These are phyloP conservation scores for Acrossocheilus fasciatus DNA, from an alignment of 2,797 vertebrate species.

Conservation along the genomic window DNA sequence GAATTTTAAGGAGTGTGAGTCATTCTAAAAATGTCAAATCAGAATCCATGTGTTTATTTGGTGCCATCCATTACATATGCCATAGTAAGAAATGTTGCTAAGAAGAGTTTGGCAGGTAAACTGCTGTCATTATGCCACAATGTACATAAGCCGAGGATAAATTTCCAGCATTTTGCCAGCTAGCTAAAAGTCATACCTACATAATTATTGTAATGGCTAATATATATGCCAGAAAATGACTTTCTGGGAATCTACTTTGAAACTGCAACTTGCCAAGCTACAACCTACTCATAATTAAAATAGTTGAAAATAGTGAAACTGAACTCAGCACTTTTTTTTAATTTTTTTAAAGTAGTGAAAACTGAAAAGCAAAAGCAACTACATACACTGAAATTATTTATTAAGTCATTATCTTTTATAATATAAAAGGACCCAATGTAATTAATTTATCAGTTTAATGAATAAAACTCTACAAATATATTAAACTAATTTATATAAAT, in stretches of 20 bases:
- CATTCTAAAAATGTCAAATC: background rate
- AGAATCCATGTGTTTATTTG: background rate
- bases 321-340: background rate
- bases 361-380: background rate
- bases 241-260: background rate
- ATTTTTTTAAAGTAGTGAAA: background rate
- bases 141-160: background rate
- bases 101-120: background rate
- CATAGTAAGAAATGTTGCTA: background rate
- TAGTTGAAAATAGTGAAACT: background rate
- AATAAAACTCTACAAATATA: background rate
- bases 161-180: background rate
- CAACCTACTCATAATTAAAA: background rate
- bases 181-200: background rate
- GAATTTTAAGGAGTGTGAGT: background rate
- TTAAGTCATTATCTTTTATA: background rate
- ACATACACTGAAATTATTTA: background rate
- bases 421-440: background rate
- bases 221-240: background rate
- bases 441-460: background rate
- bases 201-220: background rate
- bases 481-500: background rate
- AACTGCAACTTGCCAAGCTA: background rate
- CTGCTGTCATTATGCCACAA: background rate
- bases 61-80: background rate